phyloP scores from a whole-genome alignment of 2,113 vertebrate genomes.

The Malurus elegans region DNA sequence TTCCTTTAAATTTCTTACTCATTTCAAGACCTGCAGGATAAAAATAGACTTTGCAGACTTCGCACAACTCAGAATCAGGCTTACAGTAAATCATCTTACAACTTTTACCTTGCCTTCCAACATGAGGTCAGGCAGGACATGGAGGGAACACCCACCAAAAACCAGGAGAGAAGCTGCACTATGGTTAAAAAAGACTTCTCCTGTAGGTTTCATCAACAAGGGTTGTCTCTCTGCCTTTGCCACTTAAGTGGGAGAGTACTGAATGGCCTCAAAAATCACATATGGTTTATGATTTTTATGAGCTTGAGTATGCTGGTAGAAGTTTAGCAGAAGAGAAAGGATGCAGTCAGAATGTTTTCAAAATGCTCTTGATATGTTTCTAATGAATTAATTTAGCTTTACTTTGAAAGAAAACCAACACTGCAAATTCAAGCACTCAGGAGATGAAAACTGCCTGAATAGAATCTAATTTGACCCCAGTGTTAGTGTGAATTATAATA shows the following conservation, averaged over 20 bases:
- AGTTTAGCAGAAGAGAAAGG: not conserved
- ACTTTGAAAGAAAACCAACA: not conserved
- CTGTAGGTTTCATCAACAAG: not conserved
- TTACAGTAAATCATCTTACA: not conserved
- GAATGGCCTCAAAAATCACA: not conserved
- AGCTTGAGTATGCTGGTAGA: not conserved
- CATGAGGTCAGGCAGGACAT: fast-evolving
- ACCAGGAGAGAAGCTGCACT: not conserved
- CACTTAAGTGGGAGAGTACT: not conserved
- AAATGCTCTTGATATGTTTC: not conserved
- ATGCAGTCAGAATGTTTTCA: not conserved
- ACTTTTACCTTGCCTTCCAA: not conserved
- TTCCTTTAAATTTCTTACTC: not conserved
- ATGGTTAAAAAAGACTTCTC: not conserved
- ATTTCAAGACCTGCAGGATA: not conserved
- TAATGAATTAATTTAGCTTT: not conserved
- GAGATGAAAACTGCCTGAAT: not conserved
- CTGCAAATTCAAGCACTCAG: not conserved
- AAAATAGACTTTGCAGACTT: not conserved
- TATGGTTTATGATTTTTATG: not conserved
- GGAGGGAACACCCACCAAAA: not conserved
- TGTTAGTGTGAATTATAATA: not conserved
- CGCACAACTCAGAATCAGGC: not conserved
- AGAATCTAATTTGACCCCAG: not conserved
- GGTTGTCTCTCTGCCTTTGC: not conserved